Evolutionary conservation across 2,113 vertebrate genomes (phyloP).

Genomic region (Sinocyclocheilus maitianheensis): DNA sequence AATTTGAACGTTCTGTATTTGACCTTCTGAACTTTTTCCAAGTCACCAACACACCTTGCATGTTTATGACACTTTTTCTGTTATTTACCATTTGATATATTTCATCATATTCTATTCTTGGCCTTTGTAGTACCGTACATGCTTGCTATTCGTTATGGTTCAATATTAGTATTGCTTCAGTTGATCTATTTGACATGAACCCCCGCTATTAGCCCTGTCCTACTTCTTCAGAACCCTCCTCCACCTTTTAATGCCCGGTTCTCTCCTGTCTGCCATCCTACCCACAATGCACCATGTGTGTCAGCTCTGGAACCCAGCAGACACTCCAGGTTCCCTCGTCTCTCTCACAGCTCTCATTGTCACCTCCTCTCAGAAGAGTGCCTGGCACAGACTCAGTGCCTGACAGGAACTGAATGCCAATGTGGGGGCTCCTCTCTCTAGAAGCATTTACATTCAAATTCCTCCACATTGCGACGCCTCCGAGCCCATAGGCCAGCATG

Average conservation of each 20-base stretch:
- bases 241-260: not conserved
- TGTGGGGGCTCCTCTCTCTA: conserved; percentile 62
- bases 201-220: not conserved
- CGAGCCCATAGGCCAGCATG: conserved; percentile 19
- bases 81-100: not conserved
- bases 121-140: not conserved
- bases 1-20: too few relatives aligned
- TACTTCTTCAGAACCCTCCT: not conserved
- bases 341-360: conserved; percentile 63
- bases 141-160: not conserved
- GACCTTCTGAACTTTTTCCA: too few relatives aligned
- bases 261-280: not conserved
- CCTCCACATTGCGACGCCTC: conserved; percentile 58
- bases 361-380: conserved; percentile 55
- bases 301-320: conserved; percentile 60
- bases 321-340: conserved; percentile 53
- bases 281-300: conserved; percentile 39
- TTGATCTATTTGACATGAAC: not conserved
- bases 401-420: conserved; percentile 66
- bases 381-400: conserved; percentile 60
- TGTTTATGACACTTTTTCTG: not conserved
- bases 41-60: too few relatives aligned
- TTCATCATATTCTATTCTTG: not conserved
- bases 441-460: conserved; percentile 73
- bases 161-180: not conserved